Evolutionary conservation across 2,888 invertebrate species (phyloP).

Genomic region (Coronaproctus castanopsis): DNA sequence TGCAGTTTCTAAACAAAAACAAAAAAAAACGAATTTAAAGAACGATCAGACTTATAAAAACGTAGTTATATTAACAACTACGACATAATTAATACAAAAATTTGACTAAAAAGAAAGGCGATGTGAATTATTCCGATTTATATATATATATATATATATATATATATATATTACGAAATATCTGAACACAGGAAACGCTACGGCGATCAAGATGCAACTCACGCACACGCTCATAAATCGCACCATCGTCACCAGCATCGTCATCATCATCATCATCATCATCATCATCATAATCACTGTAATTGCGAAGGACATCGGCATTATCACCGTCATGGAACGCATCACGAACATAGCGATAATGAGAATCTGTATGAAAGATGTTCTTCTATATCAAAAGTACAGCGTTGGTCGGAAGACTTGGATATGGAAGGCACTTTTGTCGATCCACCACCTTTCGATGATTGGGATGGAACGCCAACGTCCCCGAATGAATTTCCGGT

Average conservation of each 20-base stretch:
- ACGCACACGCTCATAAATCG: constrained; percentile 14
- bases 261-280: constrained; percentile 21
- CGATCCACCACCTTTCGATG: not conserved
- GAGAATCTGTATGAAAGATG: constrained; percentile 15
- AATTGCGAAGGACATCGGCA: constrained; percentile 21
- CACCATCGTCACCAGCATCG: constrained; percentile 23
- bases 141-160: no score
- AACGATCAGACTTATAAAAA: no score
- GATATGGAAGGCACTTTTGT: constrained; percentile 9
- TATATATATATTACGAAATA: no score
- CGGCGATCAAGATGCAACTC: not conserved
- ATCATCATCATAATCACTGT: constrained; percentile 19
- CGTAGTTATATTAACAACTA: no score
- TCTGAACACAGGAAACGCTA: not conserved
- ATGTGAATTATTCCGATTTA: no score
- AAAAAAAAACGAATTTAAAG: no score
- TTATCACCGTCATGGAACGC: constrained; percentile 20
- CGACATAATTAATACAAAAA: no score
- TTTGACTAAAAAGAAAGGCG: no score
- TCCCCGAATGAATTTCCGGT: not conserved
- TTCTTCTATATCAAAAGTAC: constrained; percentile 6
- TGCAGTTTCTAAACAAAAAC: no score
- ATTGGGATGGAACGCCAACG: not conserved
- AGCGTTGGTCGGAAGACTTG: constrained; percentile 14
- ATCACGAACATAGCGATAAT: constrained; percentile 19